Evolutionary conservation across 2,797 vertebrate species (phyloP).

Genomic region (Galaxias olidus): DNA sequence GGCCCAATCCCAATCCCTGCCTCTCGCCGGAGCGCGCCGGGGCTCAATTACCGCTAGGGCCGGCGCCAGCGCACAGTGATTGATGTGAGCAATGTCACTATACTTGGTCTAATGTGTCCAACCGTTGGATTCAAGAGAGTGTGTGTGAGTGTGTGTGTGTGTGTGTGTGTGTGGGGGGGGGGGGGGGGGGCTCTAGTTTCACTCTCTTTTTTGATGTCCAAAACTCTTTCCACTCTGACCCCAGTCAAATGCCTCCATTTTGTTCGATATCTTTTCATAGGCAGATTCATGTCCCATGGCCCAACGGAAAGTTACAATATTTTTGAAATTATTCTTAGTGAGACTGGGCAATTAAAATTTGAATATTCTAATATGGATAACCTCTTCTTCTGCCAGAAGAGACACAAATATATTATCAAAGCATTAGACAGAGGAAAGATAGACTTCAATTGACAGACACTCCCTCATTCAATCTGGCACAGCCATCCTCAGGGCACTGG

Average conservation of each 20-base stretch:
- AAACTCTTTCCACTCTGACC: slow-evolving; percentile 25
- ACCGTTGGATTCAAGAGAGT: slow-evolving; percentile 2
- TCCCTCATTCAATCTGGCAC: too few species aligned
- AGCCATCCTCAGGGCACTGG: too few species aligned
- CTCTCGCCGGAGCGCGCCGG: slow-evolving; percentile 18
- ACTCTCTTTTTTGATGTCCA: slow-evolving; percentile 43
- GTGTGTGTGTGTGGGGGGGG: slow-evolving; percentile 8
- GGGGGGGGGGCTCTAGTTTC: background rate
- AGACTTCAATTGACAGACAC: too few species aligned
- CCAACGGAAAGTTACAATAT: too few species aligned
- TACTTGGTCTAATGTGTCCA: slow-evolving; percentile 23
- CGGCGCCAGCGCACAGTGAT: slow-evolving; percentile 16
- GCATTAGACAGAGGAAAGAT: too few species aligned
- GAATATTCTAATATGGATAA: too few species aligned
- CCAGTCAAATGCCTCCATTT: slow-evolving; percentile 26
- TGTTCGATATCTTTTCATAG: slow-evolving; percentile 21
- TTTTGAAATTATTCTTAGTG: too few species aligned
- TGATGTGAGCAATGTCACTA: slow-evolving; percentile 9
- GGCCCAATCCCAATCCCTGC: slow-evolving; percentile 24
- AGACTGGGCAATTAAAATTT: too few species aligned
- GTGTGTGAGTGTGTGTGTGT: slow-evolving; percentile 12
- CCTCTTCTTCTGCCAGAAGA: too few species aligned
- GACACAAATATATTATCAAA: too few species aligned
- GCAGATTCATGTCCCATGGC: slow-evolving; percentile 35
- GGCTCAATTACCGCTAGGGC: slow-evolving; percentile 36